Conservation (phyloP, 2,888 invertebrate genomes). For the Sphaeridia pumilis region DNA sequence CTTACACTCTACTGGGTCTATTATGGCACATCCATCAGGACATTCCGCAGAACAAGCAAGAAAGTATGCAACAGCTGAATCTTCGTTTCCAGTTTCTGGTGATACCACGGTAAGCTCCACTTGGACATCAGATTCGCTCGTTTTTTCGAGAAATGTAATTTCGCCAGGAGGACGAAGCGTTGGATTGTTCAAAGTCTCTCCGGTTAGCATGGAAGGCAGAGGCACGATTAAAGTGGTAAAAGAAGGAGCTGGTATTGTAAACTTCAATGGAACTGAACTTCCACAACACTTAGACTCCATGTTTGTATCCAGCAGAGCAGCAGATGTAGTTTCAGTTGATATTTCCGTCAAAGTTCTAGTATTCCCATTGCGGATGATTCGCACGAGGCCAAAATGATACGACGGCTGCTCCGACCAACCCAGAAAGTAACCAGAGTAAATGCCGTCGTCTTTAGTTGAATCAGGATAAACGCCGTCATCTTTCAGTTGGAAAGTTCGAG, state of each 20-base stretch:
- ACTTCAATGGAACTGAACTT: slow-evolving; percentile 3
- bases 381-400: slow-evolving; percentile 17
- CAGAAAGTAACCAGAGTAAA: slow-evolving; percentile 24
- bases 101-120: no score
- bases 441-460: slow-evolving; percentile 26
- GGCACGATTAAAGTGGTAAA: background rate
- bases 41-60: no score
- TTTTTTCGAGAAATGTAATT: background rate
- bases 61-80: no score
- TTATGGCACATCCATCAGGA: no score
- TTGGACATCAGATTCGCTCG: background rate
- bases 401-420: slow-evolving; percentile 17
- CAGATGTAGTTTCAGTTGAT: background rate
- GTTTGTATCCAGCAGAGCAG: slow-evolving; percentile 14
- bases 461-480: slow-evolving; percentile 30
- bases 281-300: slow-evolving; percentile 24
- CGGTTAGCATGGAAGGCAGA: slow-evolving; percentile 11
- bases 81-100: no score
- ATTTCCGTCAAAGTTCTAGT: background rate
- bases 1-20: no score
- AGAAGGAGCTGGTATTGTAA: background rate
- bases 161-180: background rate
- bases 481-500: background rate
- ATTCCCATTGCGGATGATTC: slow-evolving; percentile 13
- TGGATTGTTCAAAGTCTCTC: slow-evolving; percentile 5